Conservation (phyloP, 2,113 vertebrate genomes). For the Xiphophorus maculatus region DNA sequence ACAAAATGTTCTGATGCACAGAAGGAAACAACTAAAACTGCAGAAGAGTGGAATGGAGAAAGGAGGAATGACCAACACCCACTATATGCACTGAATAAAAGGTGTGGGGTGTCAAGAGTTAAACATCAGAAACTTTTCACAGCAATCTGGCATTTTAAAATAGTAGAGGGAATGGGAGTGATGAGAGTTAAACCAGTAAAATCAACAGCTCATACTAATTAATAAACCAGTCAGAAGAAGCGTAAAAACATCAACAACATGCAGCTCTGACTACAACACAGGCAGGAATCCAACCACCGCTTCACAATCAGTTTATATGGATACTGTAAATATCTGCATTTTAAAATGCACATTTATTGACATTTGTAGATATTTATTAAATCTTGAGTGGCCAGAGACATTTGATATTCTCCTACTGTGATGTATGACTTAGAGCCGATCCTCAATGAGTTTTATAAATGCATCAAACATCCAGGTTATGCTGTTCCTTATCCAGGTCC, state of each 20-base stretch:
- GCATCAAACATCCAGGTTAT: background rate
- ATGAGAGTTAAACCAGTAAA: constrained; percentile 21
- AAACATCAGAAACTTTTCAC: constrained; percentile 21
- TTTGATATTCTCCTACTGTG: constrained; percentile 12
- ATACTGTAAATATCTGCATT: constrained; percentile 33
- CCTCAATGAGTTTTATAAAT: background rate
- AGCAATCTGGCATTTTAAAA: background rate
- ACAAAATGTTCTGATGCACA: too few species aligned
- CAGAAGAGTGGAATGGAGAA: background rate
- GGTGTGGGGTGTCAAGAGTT: background rate
- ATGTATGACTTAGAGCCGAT: too few species aligned
- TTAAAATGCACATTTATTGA: constrained; percentile 37
- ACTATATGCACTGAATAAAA: constrained; percentile 28
- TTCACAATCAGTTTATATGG: constrained; percentile 8
- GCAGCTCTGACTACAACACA: constrained; percentile 31
- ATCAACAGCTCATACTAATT: constrained; percentile 32
- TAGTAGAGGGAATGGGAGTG: constrained; percentile 6
- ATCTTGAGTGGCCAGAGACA: constrained; percentile 3
- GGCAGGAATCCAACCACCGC: constrained; percentile 24
- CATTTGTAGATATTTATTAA: constrained; percentile 46
- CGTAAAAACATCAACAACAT: constrained; percentile 47
- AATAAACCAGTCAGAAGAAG: constrained; percentile 21
- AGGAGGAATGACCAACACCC: background rate
- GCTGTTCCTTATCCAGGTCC: background rate
- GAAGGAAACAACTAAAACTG: too few species aligned